These are phyloP conservation scores for Ailurus styani DNA, from an alignment of 2,113 vertebrate species.

Conservation along the genomic window DNA sequence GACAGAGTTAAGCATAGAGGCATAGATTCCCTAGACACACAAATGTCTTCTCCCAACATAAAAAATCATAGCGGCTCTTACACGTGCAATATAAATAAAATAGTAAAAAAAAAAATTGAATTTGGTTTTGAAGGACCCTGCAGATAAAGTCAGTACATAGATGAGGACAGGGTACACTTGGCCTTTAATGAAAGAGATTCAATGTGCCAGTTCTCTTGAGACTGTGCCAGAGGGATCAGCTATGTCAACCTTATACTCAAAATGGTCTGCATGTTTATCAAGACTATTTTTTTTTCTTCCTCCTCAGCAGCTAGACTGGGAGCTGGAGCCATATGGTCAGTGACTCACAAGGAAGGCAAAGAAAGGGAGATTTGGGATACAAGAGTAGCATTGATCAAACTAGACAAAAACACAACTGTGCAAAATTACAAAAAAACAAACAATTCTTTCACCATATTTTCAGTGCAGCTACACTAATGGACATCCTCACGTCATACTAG, in stretches of 20 bases:
- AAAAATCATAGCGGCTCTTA: background rate
- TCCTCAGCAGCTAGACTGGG: background rate
- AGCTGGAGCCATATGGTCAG: slow-evolving; percentile 32
- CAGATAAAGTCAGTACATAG: background rate
- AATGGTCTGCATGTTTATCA: slow-evolving; percentile 16
- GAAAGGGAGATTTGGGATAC: slow-evolving; percentile 26
- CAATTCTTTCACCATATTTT: slow-evolving; percentile 15
- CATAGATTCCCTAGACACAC: background rate
- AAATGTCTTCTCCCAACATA: background rate
- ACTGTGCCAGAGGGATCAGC: background rate
- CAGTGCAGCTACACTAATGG: slow-evolving; percentile 24
- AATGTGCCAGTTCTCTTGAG: background rate
- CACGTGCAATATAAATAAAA: background rate
- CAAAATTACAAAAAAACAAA: slow-evolving; percentile 53
- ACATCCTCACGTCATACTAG: slow-evolving; percentile 15
- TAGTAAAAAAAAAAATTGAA: background rate
- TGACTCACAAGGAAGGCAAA: slow-evolving; percentile 39
- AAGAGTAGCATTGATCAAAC: slow-evolving; percentile 58
- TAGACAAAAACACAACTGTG: slow-evolving; percentile 65
- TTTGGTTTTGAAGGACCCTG: background rate
- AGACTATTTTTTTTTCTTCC: slow-evolving; percentile 29
- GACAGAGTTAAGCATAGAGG: background rate
- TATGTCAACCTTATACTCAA: background rate
- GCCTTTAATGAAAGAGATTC: background rate
- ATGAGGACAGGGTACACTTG: background rate